A percentile compares a stretch with the other conserved stretches of the same genome.
Conservation (phyloP, 2,888 invertebrate species). For the Brachypterus glaber region DNA sequence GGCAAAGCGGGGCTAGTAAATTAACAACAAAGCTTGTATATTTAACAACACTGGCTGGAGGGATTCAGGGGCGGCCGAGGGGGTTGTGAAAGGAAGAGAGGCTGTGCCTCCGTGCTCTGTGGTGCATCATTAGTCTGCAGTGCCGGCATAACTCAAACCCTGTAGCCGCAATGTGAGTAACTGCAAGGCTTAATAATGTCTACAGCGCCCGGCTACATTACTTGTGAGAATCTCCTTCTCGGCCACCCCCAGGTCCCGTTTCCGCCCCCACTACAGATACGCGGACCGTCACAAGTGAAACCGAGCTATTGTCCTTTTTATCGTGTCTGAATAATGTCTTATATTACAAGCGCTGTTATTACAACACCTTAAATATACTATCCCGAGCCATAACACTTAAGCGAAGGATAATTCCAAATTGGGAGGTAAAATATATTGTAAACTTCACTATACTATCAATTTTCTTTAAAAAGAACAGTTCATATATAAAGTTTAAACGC, state of each 20-base stretch:
- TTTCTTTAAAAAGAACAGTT: too few relatives aligned
- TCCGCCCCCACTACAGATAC: constrained; percentile 17
- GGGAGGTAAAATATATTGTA: too few relatives aligned
- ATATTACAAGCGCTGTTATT: too few relatives aligned
- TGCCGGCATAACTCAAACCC: constrained; percentile 34
- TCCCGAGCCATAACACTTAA: too few relatives aligned
- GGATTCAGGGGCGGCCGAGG: background rate
- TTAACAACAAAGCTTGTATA: constrained; percentile 29
- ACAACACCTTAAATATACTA: too few relatives aligned
- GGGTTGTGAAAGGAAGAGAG: constrained; percentile 26
- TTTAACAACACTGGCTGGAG: constrained; percentile 25
- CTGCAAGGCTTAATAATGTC: constrained; percentile 39
- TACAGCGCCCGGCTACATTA: constrained; percentile 27
- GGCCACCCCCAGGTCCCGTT: constrained; percentile 17
- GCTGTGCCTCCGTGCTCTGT: constrained; percentile 23
- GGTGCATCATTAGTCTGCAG: constrained; percentile 37
- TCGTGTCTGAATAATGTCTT: too few relatives aligned
- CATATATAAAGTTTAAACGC: too few relatives aligned
- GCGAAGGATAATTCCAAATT: too few relatives aligned
- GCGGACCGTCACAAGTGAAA: too few relatives aligned
- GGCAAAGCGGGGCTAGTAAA: constrained; percentile 24
- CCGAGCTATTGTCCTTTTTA: constrained; percentile 17
- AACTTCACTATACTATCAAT: too few relatives aligned
- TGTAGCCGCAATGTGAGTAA: constrained; percentile 38
- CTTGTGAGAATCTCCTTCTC: constrained; percentile 18